Conservation (phyloP, 2,888 invertebrate species). For the Troilus luridus region DNA sequence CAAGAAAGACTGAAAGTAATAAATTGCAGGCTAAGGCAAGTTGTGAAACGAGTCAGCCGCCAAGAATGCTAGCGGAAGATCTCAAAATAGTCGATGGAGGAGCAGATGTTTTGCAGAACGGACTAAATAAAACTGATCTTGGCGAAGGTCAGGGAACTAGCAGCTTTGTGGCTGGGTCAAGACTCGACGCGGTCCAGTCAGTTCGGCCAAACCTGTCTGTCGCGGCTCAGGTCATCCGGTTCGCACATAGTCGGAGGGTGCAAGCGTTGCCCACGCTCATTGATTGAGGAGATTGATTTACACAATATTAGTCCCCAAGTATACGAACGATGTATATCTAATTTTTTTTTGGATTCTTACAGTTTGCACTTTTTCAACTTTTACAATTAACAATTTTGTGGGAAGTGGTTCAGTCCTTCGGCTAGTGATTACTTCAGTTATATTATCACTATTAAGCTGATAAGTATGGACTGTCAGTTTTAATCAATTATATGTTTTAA, state of each 20-base stretch:
- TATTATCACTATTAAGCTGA: neutral
- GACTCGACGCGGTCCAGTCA: neutral
- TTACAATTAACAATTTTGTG: neutral
- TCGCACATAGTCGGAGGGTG: neutral
- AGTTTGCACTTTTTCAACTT: neutral
- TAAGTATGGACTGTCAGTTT: neutral
- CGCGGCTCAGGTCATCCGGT: neutral
- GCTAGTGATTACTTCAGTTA: neutral
- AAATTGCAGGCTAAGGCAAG: neutral
- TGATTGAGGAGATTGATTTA: no score
- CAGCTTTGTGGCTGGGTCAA: constrained; percentile 26
- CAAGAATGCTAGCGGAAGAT: constrained; percentile 27
- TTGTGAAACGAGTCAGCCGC: neutral
- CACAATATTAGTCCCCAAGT: no score
- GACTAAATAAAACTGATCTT: constrained; percentile 34
- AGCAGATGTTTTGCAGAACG: constrained; percentile 39
- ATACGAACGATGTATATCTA: neutral
- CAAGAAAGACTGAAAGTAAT: neutral
- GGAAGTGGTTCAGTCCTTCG: neutral
- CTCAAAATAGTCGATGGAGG: constrained; percentile 9
- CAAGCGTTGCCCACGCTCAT: neutral
- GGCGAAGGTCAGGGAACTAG: constrained; percentile 38
- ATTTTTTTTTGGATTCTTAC: neutral
- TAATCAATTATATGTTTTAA: no score
- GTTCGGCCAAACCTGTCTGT: neutral